Conservation (phyloP, 64 coral and sea anemone species). For the Montipora capricornis region DNA sequence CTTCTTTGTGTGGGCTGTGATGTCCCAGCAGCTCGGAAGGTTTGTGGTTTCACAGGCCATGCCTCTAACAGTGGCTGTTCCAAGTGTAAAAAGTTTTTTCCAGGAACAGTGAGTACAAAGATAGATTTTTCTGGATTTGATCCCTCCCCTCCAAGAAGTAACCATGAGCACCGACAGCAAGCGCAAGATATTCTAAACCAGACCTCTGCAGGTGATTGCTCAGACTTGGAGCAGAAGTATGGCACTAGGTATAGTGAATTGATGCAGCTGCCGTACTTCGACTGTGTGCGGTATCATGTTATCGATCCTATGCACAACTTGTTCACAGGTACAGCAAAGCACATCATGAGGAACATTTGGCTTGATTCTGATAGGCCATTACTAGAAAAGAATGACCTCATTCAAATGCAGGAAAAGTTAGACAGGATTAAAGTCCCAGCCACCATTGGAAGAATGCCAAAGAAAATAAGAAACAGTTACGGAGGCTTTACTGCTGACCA, state of each 20-base stretch:
- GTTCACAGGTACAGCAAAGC: slow-evolving; percentile 42
- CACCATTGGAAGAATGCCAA: too few relatives aligned
- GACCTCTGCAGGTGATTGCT: slow-evolving; percentile 34
- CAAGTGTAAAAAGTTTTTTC: slow-evolving; percentile 64
- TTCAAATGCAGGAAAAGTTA: background rate
- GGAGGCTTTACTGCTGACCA: too few relatives aligned
- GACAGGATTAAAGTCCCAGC: too few relatives aligned
- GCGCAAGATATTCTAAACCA: slow-evolving; percentile 68
- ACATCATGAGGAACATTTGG: background rate
- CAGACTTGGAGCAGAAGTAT: slow-evolving; percentile 4
- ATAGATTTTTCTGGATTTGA: slow-evolving; percentile 69
- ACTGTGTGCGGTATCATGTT: slow-evolving; percentile 58
- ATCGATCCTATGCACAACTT: slow-evolving; percentile 70
- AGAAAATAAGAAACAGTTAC: too few relatives aligned
- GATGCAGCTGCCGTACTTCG: slow-evolving; percentile 66
- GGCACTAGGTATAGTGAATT: slow-evolving; percentile 70
- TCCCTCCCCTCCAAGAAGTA: slow-evolving; percentile 9
- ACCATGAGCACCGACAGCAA: slow-evolving; percentile 50
- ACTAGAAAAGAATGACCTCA: background rate
- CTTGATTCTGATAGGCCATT: too few relatives aligned
- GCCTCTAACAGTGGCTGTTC: slow-evolving; percentile 37
- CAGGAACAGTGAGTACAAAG: slow-evolving; percentile 21
- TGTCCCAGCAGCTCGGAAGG: slow-evolving; percentile 49
- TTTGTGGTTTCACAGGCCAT: slow-evolving; percentile 40
- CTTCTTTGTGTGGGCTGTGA: slow-evolving; percentile 53